Evolutionary conservation across 2,113 vertebrate genomes (phyloP).

Genomic region (Corvus moneduloides): DNA sequence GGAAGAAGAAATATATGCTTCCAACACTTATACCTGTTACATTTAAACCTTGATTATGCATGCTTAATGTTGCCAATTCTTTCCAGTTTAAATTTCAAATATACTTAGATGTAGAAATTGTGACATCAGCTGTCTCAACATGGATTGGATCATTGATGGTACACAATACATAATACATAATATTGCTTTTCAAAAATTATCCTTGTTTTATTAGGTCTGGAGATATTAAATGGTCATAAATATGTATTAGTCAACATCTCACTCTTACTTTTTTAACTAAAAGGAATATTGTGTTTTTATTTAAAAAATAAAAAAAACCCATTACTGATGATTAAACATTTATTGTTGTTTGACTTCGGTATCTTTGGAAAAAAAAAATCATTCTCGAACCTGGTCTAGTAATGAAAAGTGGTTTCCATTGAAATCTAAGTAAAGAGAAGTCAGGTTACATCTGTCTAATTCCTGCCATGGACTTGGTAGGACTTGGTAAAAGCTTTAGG

Average conservation of each 20-base stretch:
- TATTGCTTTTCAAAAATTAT: not conserved
- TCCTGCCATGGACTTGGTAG: slow-evolving; percentile 17
- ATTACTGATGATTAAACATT: not conserved
- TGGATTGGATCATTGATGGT: not conserved
- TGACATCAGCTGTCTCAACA: not conserved
- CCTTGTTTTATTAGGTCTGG: not conserved
- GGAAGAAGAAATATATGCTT: not conserved
- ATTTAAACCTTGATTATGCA: slow-evolving; percentile 39
- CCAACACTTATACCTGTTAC: not conserved
- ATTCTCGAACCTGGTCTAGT: not conserved
- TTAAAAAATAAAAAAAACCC: not conserved
- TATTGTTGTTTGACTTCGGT: not conserved
- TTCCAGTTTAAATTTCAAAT: slow-evolving; percentile 41
- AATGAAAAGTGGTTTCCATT: slow-evolving; percentile 38
- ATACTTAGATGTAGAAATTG: slow-evolving; percentile 19
- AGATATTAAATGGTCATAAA: not conserved
- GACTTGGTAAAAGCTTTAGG: slow-evolving; percentile 2
- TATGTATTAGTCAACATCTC: not conserved
- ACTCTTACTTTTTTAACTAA: not conserved
- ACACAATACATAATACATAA: not conserved
- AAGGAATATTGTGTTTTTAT: not conserved
- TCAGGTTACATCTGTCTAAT: slow-evolving; percentile 29
- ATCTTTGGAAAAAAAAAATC: not conserved
- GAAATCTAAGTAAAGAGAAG: slow-evolving; percentile 37
- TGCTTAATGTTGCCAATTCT: slow-evolving; percentile 18